Percentiles rank a stretch among this genome's conserved stretches.
Evolutionary conservation across 2,113 vertebrate genomes (phyloP).

Genomic region (Pluvianellus socialis): DNA sequence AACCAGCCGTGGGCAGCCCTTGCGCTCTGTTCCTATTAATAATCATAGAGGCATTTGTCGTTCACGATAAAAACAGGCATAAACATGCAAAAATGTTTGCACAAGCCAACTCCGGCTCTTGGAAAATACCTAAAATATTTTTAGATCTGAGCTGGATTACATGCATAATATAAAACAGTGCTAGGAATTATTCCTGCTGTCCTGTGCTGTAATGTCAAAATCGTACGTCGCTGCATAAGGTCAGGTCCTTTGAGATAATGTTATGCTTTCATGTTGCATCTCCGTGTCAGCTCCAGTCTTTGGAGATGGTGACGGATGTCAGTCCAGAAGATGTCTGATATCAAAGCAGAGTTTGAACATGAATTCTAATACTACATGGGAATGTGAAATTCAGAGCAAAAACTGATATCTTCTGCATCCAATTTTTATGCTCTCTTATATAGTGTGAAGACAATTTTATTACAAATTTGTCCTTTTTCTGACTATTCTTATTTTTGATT

Average conservation of each 20-base stretch:
- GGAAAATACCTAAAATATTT: not conserved
- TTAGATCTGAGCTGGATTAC: not conserved
- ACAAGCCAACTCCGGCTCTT: not conserved
- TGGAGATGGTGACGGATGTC: not conserved
- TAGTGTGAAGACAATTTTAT: not conserved
- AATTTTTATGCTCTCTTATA: fast-evolving
- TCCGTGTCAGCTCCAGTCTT: not conserved
- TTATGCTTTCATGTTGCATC: not conserved
- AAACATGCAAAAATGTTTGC: not conserved
- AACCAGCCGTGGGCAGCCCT: not conserved
- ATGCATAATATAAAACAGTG: not conserved
- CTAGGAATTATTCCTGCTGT: not conserved
- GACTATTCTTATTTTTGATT: not conserved
- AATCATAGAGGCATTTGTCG: not conserved
- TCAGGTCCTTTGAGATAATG: not conserved
- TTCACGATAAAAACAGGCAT: not conserved
- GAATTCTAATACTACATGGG: not conserved
- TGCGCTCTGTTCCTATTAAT: not conserved
- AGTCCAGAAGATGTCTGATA: not conserved
- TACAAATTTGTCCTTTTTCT: not conserved
- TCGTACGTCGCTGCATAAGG: not conserved
- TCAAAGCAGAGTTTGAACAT: not conserved
- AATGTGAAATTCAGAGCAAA: not conserved
- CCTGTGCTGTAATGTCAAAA: not conserved
- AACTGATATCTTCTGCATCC: not conserved